phyloP scores from a whole-genome alignment of 2,797 vertebrate genomes.

The Sebastes itinus region DNA sequence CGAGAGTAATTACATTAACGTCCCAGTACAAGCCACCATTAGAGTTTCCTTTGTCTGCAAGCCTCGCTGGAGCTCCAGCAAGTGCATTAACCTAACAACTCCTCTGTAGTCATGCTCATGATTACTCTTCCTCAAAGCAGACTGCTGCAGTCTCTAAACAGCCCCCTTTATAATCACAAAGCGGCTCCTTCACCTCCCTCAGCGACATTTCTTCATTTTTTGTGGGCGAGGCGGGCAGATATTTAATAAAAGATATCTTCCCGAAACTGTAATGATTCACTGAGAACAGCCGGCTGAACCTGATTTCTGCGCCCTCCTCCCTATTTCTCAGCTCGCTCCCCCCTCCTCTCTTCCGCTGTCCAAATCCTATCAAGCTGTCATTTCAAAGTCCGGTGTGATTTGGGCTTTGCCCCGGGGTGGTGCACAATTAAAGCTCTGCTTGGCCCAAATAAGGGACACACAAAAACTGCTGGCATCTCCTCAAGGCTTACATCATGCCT shows the following conservation, averaged over 20 bases:
- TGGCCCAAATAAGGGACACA: constrained; percentile 87
- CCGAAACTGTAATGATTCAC: constrained; percentile 53
- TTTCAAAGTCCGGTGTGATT: constrained; percentile 76
- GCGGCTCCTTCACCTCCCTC: constrained; percentile 25
- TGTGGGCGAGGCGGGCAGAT: constrained; percentile 21
- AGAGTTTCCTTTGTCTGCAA: constrained; percentile 54
- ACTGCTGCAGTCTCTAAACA: constrained; percentile 20
- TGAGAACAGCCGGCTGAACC: constrained; percentile 53
- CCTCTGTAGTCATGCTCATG: not conserved
- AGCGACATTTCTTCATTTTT: constrained; percentile 23
- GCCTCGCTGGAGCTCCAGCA: constrained; percentile 31
- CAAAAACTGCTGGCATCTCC: constrained; percentile 88
- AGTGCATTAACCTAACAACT: constrained; percentile 64
- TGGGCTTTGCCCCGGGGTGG: constrained; percentile 75
- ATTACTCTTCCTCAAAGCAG: constrained; percentile 32
- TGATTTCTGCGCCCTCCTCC: constrained; percentile 4
- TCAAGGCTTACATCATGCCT: constrained; percentile 95
- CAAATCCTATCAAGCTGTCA: constrained; percentile 80
- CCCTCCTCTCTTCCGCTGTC: constrained; percentile 37
- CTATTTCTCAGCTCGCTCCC: constrained; percentile 1
- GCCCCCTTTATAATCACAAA: constrained; percentile 26
- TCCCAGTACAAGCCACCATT: constrained; percentile 31
- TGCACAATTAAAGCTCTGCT: constrained; percentile 86
- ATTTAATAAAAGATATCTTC: constrained; percentile 53
- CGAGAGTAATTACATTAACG: constrained; percentile 52